A percentile compares a stretch with the other conserved stretches of the same genome.
phyloP scores from a whole-genome alignment of 2,113 vertebrate species.

The Heloderma charlesbogerti region DNA sequence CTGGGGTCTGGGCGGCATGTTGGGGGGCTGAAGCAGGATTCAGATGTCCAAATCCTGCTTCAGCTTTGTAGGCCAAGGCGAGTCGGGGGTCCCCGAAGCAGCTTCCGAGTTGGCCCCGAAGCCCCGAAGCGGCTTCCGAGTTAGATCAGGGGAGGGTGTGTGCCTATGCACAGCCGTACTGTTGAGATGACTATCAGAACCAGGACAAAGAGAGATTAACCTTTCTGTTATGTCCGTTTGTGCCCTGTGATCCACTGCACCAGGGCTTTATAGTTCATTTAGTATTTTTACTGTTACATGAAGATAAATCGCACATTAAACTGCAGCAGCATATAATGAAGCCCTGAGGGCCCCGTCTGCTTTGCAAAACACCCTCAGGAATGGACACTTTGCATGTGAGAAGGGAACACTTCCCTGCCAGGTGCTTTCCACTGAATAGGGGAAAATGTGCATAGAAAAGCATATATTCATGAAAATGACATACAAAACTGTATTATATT shows the following conservation, averaged over 20 bases:
- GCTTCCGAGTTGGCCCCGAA: too few relatives aligned
- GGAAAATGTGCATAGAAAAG: not conserved
- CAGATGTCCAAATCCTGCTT: too few relatives aligned
- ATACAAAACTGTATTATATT: too few relatives aligned
- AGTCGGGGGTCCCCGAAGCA: too few relatives aligned
- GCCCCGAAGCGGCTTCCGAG: too few relatives aligned
- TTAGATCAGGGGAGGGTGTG: too few relatives aligned
- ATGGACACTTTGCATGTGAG: not conserved
- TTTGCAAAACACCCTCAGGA: not conserved
- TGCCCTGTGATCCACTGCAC: not conserved
- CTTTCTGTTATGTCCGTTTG: not conserved
- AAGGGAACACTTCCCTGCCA: not conserved
- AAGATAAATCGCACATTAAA: not conserved
- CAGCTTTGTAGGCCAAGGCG: too few relatives aligned
- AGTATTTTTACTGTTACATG: not conserved
- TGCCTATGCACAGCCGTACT: too few relatives aligned
- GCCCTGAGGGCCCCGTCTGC: not conserved
- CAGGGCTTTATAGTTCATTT: not conserved
- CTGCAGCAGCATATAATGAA: not conserved
- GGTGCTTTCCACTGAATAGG: not conserved
- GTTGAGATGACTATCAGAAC: too few relatives aligned
- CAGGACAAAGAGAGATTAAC: too few relatives aligned
- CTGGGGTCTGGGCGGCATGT: too few relatives aligned
- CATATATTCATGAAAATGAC: not conserved
- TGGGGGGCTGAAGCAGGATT: too few relatives aligned